Evolutionary conservation across 2,113 vertebrate species (phyloP), one percentile per base, ranked within the genome.

Genomic region (Hippocampus abdominalis): DNA sequence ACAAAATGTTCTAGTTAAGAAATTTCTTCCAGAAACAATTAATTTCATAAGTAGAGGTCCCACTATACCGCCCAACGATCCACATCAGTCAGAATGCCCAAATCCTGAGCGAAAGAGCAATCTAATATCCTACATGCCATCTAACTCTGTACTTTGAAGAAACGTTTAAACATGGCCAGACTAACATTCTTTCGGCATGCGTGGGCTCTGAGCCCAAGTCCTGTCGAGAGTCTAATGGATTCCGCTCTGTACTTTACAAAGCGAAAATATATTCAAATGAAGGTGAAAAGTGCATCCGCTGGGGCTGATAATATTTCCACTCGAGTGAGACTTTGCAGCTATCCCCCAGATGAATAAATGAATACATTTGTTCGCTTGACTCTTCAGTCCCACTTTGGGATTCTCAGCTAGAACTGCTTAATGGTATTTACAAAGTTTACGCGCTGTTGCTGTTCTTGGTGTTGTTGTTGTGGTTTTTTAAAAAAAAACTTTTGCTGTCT

Each of bases 221-320:
- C 39, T 27, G 12, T n/a, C 10, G 1, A 39, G 2, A 60, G 6
- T 27, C 36, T 54, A 48, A 68, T 51, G 49, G 6, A 53, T 53
- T 4, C 68, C 42, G 42, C 27, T 61, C n/a, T 74, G 39, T 53
- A 57, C 57, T 70, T 20, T 40, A 51, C 44, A 70, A n/a, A 27
- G 36, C 51, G 64, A 42, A 56, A 71, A 51, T 61, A 54, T 32
- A 16, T 73, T 70, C 56, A 72, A 66, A 70, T 68, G 16, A 21
- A 51, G 29, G 32, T 64, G 32, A 70, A 60, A 64, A 64, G 63
- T 64, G 63, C 63, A 64, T 64, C 42, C 42, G 15, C 42, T 18
- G 40, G 42, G 42, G 49, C 69, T 56, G 57, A 46, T 63, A 68
- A 27, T 66, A 29, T 66, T 66, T 66, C 64, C 44, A 51, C 29